These are phyloP conservation scores for Empis livida DNA, from an alignment of 2,888 invertebrate species.

Conservation along the genomic window DNA sequence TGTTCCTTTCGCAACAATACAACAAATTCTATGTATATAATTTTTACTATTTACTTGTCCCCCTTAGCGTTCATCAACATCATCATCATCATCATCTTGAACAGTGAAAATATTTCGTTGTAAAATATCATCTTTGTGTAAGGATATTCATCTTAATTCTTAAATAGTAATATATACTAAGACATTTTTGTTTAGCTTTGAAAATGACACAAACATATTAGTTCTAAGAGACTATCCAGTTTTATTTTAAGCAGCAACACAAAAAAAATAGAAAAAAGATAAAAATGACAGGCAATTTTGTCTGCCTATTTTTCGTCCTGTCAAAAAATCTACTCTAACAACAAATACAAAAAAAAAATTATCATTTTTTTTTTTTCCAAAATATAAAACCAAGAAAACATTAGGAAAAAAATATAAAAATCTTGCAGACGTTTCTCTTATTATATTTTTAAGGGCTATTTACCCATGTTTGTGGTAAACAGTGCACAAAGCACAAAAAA, in stretches of 20 bases:
- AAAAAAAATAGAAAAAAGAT: neutral
- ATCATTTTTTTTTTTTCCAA: neutral
- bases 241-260: neutral
- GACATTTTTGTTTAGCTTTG: neutral
- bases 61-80: neutral
- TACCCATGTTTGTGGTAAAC: neutral
- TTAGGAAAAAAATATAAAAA: neutral
- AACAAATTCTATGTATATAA: neutral
- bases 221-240: neutral
- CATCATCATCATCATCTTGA: neutral
- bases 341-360: neutral
- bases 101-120: neutral
- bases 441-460: neutral
- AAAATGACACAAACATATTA: neutral
- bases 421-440: neutral
- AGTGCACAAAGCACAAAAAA: neutral
- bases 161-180: neutral
- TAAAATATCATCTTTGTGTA: neutral
- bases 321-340: neutral
- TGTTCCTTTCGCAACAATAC: neutral
- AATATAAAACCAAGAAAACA: neutral
- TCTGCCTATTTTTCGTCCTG: neutral
- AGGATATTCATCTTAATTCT: neutral
- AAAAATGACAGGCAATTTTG: conserved; percentile 1
- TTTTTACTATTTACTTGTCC: neutral